Evolutionary conservation across 2,888 invertebrate species (phyloP), one percentile per base, ranked within the genome.

Genomic region (Auanema freiburgensis): DNA sequence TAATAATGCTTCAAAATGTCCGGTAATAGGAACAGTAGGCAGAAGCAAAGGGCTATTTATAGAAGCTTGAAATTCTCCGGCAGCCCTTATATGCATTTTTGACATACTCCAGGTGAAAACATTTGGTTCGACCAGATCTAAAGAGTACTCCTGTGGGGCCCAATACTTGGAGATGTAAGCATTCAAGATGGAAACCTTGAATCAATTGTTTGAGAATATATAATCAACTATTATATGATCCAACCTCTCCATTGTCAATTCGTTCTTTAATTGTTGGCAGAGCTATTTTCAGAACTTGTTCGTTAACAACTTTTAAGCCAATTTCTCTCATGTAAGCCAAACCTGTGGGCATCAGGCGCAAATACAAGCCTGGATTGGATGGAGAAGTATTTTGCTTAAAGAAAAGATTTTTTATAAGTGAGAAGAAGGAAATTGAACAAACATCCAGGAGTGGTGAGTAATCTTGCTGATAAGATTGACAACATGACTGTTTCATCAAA

Each of bases 281-380:
- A 33, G 69, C 71, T 49, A 82, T 69, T 61, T 79, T 79, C 21
- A 83, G 69, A 50, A 82, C 75, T 67, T 82, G 80, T 65, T 82
- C 82, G 59, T 83, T 82, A 14, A 82, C 79, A 25, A 79, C 79
- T 67, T 82, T 82, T 76, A 82, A 83, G n/a, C 82, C 82, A 41
- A 82, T 76, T 65, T 82, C 82, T 50, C 82, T 63, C 67, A 82
- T 61, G 63, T 83, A 82, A 12, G 82, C 82, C 52, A 82, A 68
- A 24, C 82, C 82, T 21, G 82, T 82, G 25, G 82, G 82, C 82
- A 83, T 83, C 41, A 82, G 66, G 54, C 82, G 63, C 14, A 82
- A 63, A 49, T 73, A 78, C 51, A 82, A 77, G 4, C 82, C 82
- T n/a, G 81, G 76, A 69, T 82, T 82, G 41, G 69, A 63, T 3